Evolutionary conservation across 2,888 invertebrate genomes (phyloP), one percentile per base, ranked within the genome.

Genomic region (Xestia ashworthii): DNA sequence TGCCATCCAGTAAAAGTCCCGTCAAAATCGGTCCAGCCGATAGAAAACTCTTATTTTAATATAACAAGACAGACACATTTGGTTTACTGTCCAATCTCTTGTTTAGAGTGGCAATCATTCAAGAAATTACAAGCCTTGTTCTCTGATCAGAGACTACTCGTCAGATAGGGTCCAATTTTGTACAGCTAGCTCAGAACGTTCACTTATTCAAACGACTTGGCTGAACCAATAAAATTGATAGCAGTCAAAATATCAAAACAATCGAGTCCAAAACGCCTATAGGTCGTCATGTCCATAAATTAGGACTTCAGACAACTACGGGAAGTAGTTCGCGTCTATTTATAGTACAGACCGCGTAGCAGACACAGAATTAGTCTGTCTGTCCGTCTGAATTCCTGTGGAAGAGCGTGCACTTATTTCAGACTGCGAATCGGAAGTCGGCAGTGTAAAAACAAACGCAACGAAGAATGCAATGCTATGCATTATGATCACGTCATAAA

Each of bases 351-450:
- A 64, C 70, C 60, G 62, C 62, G 68, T 71, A 58, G 55, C 70
- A 66, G 80, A 74, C 80, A 48, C 38, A 19, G 41, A 38, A 79
- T 84, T 71, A 60, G 53, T 64, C 60, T 12, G 71, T 79, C 69
- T 74, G 67, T 67, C 65, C 22, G 64, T 76, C 75, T 81, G 58
- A 72, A 81, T 85, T 76, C 82, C 66, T 85, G 48, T 67, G 53
- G 55, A 82, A 69, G 77, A 77, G 48, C 83, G 78, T 85, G 86
- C 73, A 82, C 60, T 78, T 71, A 85, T 85, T 74, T 58, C n/a
- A 44, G 64, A 22, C 68, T 80, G 16, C 62, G 62, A 58, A 74
- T 82, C 78, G 86, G 82, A 85, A 82, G 78, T 84, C 79, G 67
- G 74, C 78, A 73, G 71, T 62, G 70, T 48, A 46, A 68, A 72